Percentiles rank a stretch among this genome's conserved stretches.
Conservation (phyloP, 2,888 invertebrate genomes). For the Eilema depressum region DNA sequence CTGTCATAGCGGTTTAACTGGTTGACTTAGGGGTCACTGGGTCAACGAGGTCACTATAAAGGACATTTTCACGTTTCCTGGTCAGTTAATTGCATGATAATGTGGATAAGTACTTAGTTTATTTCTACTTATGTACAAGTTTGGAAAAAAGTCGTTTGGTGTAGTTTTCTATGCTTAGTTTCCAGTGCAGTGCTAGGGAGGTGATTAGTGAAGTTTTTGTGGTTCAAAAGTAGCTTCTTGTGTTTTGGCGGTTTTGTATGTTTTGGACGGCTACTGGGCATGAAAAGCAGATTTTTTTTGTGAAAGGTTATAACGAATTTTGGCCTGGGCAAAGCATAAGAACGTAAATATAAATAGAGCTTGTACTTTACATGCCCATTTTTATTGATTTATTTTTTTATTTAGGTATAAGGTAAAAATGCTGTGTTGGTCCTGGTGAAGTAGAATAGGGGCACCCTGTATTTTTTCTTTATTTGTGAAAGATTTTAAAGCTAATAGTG, state of each 20-base stretch:
- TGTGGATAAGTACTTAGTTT: slow-evolving; percentile 57
- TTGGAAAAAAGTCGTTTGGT: slow-evolving; percentile 47
- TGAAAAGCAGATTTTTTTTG: neutral
- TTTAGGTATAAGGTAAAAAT: neutral
- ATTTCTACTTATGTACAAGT: slow-evolving; percentile 50
- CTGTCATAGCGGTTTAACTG: slow-evolving; percentile 71
- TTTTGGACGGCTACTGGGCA: neutral
- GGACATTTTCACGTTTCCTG: slow-evolving; percentile 56
- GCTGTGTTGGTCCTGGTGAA: too few relatives aligned
- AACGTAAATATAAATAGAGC: neutral
- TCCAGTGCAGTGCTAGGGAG: neutral
- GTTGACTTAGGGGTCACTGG: slow-evolving; percentile 68
- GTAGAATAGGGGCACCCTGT: too few relatives aligned
- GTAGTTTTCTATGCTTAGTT: slow-evolving; percentile 36
- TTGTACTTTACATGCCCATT: neutral
- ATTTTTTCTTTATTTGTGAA: neutral
- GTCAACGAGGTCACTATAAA: slow-evolving; percentile 66
- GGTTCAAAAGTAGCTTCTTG: slow-evolving; percentile 21
- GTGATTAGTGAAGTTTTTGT: slow-evolving; percentile 29
- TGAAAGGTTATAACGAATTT: too few relatives aligned
- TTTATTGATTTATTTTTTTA: too few relatives aligned
- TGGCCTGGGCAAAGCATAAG: too few relatives aligned
- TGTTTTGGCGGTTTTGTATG: neutral
- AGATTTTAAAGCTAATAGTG: neutral
- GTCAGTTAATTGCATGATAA: slow-evolving; percentile 57